Conservation (phyloP, 2,888 invertebrate species). For the Rotaria socialis region DNA sequence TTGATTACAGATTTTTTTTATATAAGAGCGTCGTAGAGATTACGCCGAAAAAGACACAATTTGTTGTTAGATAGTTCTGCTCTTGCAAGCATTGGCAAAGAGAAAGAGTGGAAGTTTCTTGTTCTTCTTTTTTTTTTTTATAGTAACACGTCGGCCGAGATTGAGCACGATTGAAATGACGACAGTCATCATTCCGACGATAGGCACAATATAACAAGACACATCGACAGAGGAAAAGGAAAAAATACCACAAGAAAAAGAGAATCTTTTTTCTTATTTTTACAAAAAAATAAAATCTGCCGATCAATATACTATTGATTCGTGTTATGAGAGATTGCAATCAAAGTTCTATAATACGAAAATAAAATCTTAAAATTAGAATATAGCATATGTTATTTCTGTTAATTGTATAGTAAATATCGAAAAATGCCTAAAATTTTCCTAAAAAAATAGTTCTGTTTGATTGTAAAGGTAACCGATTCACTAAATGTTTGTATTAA, state of each 20-base stretch:
- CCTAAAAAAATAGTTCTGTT: too few relatives aligned
- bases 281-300: background rate
- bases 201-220: background rate
- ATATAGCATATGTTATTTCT: too few relatives aligned
- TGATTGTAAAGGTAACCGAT: too few relatives aligned
- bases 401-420: too few relatives aligned
- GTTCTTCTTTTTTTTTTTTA: background rate
- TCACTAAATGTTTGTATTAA: too few relatives aligned
- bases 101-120: background rate
- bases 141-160: background rate
- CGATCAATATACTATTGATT: background rate
- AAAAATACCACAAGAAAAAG: background rate
- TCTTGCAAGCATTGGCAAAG: background rate
- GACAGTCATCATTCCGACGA: background rate
- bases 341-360: background rate
- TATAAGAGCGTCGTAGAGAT: background rate
- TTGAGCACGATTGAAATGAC: constrained; percentile 13
- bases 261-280: background rate
- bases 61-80: background rate
- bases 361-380: too few relatives aligned
- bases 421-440: too few relatives aligned
- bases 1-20: background rate
- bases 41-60: background rate
- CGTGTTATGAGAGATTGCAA: background rate
- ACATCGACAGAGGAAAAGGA: background rate